Evolutionary conservation across 2,797 vertebrate genomes (phyloP), one percentile per base, ranked within the genome.

Genomic region (Ibycter americanus): DNA sequence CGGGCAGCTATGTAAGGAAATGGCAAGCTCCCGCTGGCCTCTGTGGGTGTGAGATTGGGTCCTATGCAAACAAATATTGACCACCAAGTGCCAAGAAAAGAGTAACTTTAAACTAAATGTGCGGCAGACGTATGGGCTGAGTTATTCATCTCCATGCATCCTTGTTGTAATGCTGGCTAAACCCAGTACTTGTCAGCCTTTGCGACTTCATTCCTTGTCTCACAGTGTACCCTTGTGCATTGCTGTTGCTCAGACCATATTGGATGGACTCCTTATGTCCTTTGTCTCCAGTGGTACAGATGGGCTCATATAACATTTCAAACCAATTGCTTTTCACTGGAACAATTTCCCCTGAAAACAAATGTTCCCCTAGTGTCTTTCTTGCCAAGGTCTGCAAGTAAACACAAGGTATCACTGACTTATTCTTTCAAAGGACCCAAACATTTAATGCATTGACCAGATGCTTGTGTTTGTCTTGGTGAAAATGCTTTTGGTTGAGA

Each of bases 351-450:
- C 61, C 58, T 95, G 86, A 42, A 93, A 90, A 93, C 82, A 94
- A 84, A 92, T 85, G 88, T 88, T 87, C 61, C 83, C 79, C 84
- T 83, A 34, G 88, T 86, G 87, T 59, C 72, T 89, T 74, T 88
- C 67, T 91, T 97, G 74, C 56, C 62, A 87, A 90, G 66, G 70
- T 79, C 67, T 84, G 47, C 29, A 42, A 93, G 84, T 79, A 80
- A 94, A 89, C 63, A 72, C 74, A 76, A 89, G 85, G 79, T 91
- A 86, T 87, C 87, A 42, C 54, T 81, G 89, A 80, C 82, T 89
- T 88, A 8, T n/a, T 96, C 89, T 95, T 96, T 91, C 87, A 96
- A 92, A 96, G 51, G 49, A 72, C 80, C 67, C 73, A 88, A 51
- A 73, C 51, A 26, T 88, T 73, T 92, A 94, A 95, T 91, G 80